phyloP scores from a whole-genome alignment of 2,888 invertebrate species.

The Pedicia rivosa region DNA sequence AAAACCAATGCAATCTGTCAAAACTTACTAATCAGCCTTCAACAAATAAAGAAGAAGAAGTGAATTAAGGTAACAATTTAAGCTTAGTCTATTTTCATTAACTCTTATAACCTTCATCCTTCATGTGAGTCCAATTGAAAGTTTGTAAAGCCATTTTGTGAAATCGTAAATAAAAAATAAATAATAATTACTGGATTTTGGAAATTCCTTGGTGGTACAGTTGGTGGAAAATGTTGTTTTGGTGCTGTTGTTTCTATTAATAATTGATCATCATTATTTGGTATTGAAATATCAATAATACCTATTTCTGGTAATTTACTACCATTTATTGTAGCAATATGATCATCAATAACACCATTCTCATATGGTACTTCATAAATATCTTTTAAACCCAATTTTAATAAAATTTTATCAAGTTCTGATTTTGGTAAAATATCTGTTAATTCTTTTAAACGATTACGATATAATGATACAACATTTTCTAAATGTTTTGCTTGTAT shows the following conservation, averaged over 20 bases:
- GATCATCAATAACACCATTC: constrained; percentile 9
- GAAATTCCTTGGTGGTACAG: constrained; percentile 28
- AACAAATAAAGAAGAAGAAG: too few relatives aligned
- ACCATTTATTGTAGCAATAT: constrained; percentile 21
- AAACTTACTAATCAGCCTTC: too few relatives aligned
- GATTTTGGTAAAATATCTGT: constrained; percentile 28
- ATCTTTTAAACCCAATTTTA: constrained; percentile 38
- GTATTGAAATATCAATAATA: constrained; percentile 15
- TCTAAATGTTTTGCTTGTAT: constrained; percentile 79
- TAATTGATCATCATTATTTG: constrained; percentile 22
- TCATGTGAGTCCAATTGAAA: too few relatives aligned
- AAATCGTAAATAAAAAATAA: too few relatives aligned
- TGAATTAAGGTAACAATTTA: too few relatives aligned
- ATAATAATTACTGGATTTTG: too few relatives aligned
- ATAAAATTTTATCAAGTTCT: constrained; percentile 33
- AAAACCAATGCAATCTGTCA: too few relatives aligned
- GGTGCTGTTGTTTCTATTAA: constrained; percentile 27
- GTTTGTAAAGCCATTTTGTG: too few relatives aligned
- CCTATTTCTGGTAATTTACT: constrained; percentile 28
- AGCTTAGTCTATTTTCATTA: too few relatives aligned
- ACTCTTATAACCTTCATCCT: too few relatives aligned
- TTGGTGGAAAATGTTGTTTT: constrained; percentile 24
- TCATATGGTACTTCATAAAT: constrained; percentile 31
- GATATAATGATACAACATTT: constrained; percentile 67
- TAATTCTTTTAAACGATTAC: constrained; percentile 60